phyloP scores from a whole-genome alignment of 2,113 vertebrate genomes.

The Misgurnus mizolepis region DNA sequence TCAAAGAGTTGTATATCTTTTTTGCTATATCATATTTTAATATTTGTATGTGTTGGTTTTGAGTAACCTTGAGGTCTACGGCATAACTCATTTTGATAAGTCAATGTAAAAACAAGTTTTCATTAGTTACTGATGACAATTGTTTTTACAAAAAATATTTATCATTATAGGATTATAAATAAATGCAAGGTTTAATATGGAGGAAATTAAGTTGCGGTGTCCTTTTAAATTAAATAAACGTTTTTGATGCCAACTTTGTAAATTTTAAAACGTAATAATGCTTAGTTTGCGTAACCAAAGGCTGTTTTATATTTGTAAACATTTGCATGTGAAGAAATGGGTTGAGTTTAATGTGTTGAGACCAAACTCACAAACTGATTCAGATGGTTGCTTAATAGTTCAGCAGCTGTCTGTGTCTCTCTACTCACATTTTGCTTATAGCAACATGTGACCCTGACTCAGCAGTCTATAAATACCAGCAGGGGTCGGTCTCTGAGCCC shows the following conservation, averaged over 20 bases:
- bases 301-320: neutral
- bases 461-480: constrained; percentile 58
- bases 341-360: neutral
- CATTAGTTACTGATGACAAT: no score
- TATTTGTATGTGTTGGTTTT: neutral
- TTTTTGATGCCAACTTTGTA: constrained; percentile 5
- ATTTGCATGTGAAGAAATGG: neutral
- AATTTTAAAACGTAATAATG: neutral
- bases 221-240: no score
- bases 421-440: neutral
- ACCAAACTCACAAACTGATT: neutral
- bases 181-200: no score
- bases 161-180: no score
- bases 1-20: neutral
- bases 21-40: neutral
- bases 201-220: no score
- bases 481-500: constrained; percentile 19
- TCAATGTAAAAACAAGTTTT: no score
- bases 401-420: constrained; percentile 51
- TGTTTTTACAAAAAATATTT: no score
- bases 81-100: no score
- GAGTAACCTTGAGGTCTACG: neutral
- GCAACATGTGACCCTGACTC: constrained; percentile 47
- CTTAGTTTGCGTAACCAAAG: neutral
- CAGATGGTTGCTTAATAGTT: constrained; percentile 23